These are phyloP conservation scores for Rhizoglyphus robini DNA, from an alignment of 1,140 invertebrate species.

Conservation along the genomic window DNA sequence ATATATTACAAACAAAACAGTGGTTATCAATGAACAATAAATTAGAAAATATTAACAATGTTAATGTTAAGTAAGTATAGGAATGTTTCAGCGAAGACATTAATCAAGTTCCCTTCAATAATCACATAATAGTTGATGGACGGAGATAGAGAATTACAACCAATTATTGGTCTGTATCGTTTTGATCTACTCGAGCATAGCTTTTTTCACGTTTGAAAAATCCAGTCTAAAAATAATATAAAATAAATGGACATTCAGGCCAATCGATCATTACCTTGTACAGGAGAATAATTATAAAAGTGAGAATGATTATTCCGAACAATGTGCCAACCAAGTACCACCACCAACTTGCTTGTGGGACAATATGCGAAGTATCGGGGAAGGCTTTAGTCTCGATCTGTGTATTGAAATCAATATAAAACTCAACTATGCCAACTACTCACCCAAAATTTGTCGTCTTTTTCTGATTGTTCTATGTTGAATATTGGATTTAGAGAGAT, in stretches of 20 bases:
- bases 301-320: constrained; percentile 59
- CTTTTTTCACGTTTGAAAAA: constrained; percentile 64
- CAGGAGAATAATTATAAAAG: constrained; percentile 56
- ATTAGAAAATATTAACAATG: not conserved
- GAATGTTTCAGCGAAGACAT: not conserved
- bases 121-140: not conserved
- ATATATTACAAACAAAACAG: no score
- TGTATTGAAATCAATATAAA: not conserved
- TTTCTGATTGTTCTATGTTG: constrained; percentile 54
- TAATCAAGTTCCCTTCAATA: not conserved
- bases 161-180: not conserved
- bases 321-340: constrained; percentile 64
- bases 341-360: constrained; percentile 53
- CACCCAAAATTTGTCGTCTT: constrained; percentile 42
- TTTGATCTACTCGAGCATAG: not conserved
- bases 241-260: not conserved
- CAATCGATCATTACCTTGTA: constrained; percentile 44
- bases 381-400: constrained; percentile 65
- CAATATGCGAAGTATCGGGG: constrained; percentile 54
- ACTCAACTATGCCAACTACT: constrained; percentile 23
- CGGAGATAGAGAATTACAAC: no score
- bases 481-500: constrained; percentile 53
- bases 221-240: constrained; percentile 40
- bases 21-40: not conserved
- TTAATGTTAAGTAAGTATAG: not conserved